Evolutionary conservation across 2,888 invertebrate species (phyloP).

Genomic region (Cheilosia variabilis): DNA sequence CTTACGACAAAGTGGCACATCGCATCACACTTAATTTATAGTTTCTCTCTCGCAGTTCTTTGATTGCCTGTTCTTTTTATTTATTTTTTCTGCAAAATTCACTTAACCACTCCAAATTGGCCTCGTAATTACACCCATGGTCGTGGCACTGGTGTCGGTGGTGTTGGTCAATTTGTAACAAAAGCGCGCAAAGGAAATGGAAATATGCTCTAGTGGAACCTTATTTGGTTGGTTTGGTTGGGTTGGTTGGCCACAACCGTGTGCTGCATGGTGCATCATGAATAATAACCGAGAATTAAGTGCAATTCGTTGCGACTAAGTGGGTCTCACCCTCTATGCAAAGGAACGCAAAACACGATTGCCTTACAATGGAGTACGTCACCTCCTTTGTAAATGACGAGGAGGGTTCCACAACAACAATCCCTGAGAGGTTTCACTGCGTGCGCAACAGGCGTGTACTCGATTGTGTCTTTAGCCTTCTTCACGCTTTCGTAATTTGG

Average conservation of each 20-base stretch:
- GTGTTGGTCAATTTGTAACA: slow-evolving; percentile 59
- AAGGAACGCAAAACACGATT: slow-evolving; percentile 25
- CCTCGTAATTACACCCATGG: slow-evolving; percentile 61
- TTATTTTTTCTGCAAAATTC: slow-evolving; percentile 61
- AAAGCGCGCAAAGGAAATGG: slow-evolving; percentile 11
- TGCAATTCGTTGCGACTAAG: slow-evolving; percentile 68
- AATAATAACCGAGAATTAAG: slow-evolving; percentile 68
- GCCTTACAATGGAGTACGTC: slow-evolving; percentile 39
- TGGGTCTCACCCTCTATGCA: slow-evolving; percentile 58
- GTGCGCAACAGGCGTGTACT: slow-evolving; percentile 43
- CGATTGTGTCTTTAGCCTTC: slow-evolving; percentile 64
- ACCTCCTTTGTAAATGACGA: slow-evolving; percentile 33
- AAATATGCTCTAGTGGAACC: slow-evolving; percentile 20
- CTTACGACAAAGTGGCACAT: slow-evolving; percentile 71
- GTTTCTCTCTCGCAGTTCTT: slow-evolving; percentile 53
- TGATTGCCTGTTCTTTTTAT: slow-evolving; percentile 44
- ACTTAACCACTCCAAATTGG: slow-evolving; percentile 72
- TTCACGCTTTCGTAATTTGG: slow-evolving; percentile 68
- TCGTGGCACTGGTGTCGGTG: slow-evolving; percentile 19
- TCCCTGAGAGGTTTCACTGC: slow-evolving; percentile 47
- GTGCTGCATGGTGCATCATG: slow-evolving; percentile 20
- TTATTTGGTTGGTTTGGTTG: slow-evolving; percentile 7
- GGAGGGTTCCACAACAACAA: slow-evolving; percentile 1
- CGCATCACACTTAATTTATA: slow-evolving; percentile 70
- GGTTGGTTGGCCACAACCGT: background rate